These are phyloP conservation scores for Caenorhabditis sinica DNA, from an alignment of 2,888 invertebrate species.

Conservation along the genomic window DNA sequence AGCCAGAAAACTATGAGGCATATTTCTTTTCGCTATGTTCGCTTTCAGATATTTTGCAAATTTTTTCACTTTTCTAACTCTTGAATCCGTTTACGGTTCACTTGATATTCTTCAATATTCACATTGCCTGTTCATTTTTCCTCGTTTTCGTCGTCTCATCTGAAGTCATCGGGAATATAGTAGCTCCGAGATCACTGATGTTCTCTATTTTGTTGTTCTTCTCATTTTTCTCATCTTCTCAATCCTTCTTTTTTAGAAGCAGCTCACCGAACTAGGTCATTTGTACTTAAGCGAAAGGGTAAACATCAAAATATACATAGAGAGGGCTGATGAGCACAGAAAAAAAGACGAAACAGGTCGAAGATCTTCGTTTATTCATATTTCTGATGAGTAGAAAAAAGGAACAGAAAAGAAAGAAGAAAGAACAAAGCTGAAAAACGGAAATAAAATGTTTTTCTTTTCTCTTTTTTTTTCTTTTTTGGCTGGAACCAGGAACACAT, in stretches of 20 bases:
- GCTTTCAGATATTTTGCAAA: constrained; percentile 19
- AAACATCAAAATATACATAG: constrained; percentile 12
- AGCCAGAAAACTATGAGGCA: neutral
- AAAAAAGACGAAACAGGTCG: neutral
- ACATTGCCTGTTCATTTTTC: constrained; percentile 6
- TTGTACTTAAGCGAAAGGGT: constrained; percentile 11
- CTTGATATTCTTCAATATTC: constrained; percentile 18
- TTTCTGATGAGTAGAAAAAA: constrained; percentile 17
- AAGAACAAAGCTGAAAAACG: constrained; percentile 23
- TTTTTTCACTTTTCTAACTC: neutral
- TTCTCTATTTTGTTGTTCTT: neutral
- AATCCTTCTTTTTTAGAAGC: neutral
- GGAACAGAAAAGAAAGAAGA: constrained; percentile 1
- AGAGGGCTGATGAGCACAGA: neutral
- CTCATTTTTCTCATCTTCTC: constrained; percentile 20
- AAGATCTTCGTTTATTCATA: constrained; percentile 8
- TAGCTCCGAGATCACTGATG: constrained; percentile 21
- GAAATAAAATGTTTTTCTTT: constrained; percentile 26
- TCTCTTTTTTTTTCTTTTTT: constrained; percentile 2
- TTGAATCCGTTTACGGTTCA: constrained; percentile 22
- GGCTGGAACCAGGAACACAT: constrained; percentile 12
- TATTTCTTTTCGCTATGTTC: neutral
- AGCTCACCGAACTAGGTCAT: constrained; percentile 22
- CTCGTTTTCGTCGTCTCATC: constrained; percentile 3
- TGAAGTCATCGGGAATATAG: neutral